Base-by-base conservation (phyloP, 2,797 vertebrate species). In the Lutra lutra region DNA sequence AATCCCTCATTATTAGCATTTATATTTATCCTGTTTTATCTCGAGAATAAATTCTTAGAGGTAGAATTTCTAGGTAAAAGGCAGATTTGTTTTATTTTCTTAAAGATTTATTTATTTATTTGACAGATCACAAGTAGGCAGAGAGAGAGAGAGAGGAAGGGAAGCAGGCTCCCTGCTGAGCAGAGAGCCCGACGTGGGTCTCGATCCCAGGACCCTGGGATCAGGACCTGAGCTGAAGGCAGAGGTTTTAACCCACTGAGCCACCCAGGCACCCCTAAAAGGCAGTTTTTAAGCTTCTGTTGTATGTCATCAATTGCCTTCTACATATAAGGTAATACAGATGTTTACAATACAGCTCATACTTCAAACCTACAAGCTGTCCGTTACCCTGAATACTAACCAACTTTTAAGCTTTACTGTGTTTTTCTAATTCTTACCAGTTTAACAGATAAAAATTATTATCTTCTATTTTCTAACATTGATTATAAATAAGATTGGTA, bases 51-150 rank as follows among this genome's bases (percentile, higher is more conserved):
- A 85, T 79, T 93, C 70, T 84, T 51, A 83, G 40, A 60, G 3
- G 29, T 12, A 60, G 77, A 88, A 78, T 95, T 95, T 82, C 56
- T 46, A 56, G 54, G 35, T 86, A 86, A 95, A 82, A 78, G 10
- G 18, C 27, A 56, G 40, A 80, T 79, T 91, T 56, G 46, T 13
- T 48, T 13, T 48, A 1, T 51, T 51, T 51, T 51, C 15, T 51
- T 51, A 51, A 51, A 51, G 48, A 51, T 51, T 51, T 51, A 51
- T 51, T 51, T 51, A 51, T 15, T 51, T 51, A 51, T 51, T 51
- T 51, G 48, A 51, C 48, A 51, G 48, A 51, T 51, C 48, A 51
- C 48, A 51, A 51, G 48, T 51, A 51, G 48, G 48, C 48, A 51
- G 48, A 51, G 14, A 51, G 14, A 51, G 14, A 51, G 48, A 51